Percentiles rank a stretch among this genome's conserved stretches.
Conservation (phyloP, 2,888 invertebrate species). For the Agonopterix alstromeriana region DNA sequence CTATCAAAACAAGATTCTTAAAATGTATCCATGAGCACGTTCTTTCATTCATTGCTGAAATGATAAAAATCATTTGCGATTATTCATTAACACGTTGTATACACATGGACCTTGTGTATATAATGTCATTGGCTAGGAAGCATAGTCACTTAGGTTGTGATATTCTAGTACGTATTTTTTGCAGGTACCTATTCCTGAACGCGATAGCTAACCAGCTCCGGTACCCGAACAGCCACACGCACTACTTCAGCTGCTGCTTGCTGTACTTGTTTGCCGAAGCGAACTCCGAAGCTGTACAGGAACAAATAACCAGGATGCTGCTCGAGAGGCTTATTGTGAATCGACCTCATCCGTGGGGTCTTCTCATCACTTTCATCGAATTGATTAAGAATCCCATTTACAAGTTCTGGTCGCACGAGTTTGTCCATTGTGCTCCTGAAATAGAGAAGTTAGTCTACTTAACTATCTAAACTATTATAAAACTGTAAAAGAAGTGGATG, state of each 20-base stretch:
- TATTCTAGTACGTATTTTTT: slow-evolving; percentile 13
- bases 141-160: not conserved
- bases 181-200: slow-evolving; percentile 96
- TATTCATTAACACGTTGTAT: no score
- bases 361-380: slow-evolving; percentile 99
- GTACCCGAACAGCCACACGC: slow-evolving; percentile 99
- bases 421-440: slow-evolving; percentile 99
- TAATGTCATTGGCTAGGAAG: no score
- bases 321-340: slow-evolving; percentile 98
- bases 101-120: no score
- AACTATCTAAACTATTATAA: no score
- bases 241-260: slow-evolving; percentile 99
- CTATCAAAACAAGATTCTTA: no score
- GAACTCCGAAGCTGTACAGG: slow-evolving; percentile 97
- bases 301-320: slow-evolving; percentile 97
- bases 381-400: slow-evolving; percentile 98
- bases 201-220: slow-evolving; percentile 99
- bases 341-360: slow-evolving; percentile 99
- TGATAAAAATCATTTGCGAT: no score
- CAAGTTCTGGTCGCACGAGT: slow-evolving; percentile 99
- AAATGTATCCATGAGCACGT: no score
- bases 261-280: slow-evolving; percentile 98
- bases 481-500: no score
- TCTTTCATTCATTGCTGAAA: no score
- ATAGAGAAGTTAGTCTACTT: slow-evolving; percentile 97